Evolutionary conservation across 2,888 invertebrate genomes (phyloP).

Genomic region (Microctonus aethiopoides): DNA sequence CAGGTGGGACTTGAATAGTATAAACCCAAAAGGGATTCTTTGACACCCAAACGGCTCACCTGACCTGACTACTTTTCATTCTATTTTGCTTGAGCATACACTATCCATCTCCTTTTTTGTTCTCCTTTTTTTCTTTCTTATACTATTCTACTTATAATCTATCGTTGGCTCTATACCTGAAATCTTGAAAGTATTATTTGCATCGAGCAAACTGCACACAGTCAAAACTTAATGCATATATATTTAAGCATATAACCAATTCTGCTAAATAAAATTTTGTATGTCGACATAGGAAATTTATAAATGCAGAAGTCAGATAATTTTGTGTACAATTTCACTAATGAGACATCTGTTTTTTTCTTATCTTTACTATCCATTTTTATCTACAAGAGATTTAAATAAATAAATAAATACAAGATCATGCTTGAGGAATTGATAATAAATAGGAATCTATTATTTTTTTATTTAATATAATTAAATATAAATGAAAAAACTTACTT

Average conservation of each 20-base stretch:
- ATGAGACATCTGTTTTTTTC: not conserved
- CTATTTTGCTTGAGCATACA: not conserved
- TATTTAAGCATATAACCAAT: too few species aligned
- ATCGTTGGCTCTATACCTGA: slow-evolving; percentile 47
- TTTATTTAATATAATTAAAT: too few species aligned
- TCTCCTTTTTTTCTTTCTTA: slow-evolving; percentile 24
- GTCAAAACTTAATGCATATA: too few species aligned
- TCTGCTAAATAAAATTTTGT: not conserved
- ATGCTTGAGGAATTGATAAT: not conserved
- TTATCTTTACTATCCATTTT: not conserved
- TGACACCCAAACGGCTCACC: slow-evolving; percentile 59
- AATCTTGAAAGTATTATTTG: slow-evolving; percentile 45
- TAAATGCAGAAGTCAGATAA: slow-evolving; percentile 22
- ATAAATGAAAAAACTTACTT: slow-evolving; percentile 47
- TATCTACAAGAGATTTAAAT: not conserved
- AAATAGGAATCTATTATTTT: not conserved
- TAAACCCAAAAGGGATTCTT: slow-evolving; percentile 55
- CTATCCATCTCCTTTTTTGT: slow-evolving; percentile 14
- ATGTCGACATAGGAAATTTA: not conserved
- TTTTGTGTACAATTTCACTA: not conserved
- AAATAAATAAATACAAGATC: too few species aligned
- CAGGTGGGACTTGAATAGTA: slow-evolving; percentile 63
- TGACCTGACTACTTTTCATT: slow-evolving; percentile 44
- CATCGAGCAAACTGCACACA: slow-evolving; percentile 50
- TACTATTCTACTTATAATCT: slow-evolving; percentile 19